Evolutionary conservation across 2,888 invertebrate species (phyloP), one percentile per base, ranked within the genome.

Genomic region (Epistrophe grossulariae): DNA sequence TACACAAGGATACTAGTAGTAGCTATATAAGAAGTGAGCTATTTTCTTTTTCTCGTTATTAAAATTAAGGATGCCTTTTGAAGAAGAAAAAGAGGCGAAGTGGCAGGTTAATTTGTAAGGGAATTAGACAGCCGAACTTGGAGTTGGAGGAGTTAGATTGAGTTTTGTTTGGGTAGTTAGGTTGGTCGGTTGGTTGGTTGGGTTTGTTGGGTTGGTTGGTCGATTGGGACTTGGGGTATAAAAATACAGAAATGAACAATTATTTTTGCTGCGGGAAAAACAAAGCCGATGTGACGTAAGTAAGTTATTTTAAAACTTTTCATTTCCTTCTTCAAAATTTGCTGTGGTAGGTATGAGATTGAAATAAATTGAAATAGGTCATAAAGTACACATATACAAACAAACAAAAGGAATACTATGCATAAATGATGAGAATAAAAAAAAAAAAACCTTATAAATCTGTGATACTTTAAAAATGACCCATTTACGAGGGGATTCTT

Each of bases 81-180:
- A 43, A 6, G 66, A 48, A 31, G 48, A 31, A 45, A 66, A 48
- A n/a, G n/a, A 31, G 40, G 9, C 17, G 19, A 31, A 55, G 55
- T 70, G 70, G 50, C 35, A 55, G 70, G 70, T 55, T 70, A 70
- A 55, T 55, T 70, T 70, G 40, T 55, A 70, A 70, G 52, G 52
- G 55, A 70, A 70, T 55, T 70, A 55, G 70, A 55, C 52, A 70
- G 40, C 24, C 24, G 24, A 70, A 66, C 10, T 15, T 24, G 8
- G 8, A 24, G 24, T 3, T 24, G 40, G 15, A 24, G 24, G 40
- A 15, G 3, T 15, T 55, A 28, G 15, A 55, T 55, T 55, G 55
- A 55, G 55, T 55, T 24, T 55, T n/a, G 55, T 55, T 55, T 0
- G n/a, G 7, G 10, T 19, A 50, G 48, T 50, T 24, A 1, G 19